Percentiles rank a stretch among this genome's conserved stretches.
Conservation (phyloP, 2,113 vertebrate species). For the Pelmatolapia mariae region DNA sequence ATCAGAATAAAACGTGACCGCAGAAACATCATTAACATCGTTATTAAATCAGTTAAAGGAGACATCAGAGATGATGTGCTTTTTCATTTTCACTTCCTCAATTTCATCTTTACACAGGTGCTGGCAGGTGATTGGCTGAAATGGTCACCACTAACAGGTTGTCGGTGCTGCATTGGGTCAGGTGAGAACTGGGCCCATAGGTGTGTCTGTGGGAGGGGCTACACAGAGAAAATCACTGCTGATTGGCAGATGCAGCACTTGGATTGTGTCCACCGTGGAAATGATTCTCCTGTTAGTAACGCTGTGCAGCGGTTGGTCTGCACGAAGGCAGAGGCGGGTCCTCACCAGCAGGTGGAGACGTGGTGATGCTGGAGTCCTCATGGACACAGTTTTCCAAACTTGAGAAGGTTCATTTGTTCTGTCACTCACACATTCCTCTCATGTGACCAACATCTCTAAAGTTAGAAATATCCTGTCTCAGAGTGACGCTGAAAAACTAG, state of each 20-base stretch:
- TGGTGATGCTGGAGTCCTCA: not conserved
- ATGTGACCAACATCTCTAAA: not conserved
- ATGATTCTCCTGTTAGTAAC: not conserved
- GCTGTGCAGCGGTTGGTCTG: not conserved
- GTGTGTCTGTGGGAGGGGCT: not conserved
- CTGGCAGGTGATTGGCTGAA: not conserved
- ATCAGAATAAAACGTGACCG: not conserved
- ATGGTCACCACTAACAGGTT: not conserved
- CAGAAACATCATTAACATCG: not conserved
- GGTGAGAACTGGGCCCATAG: not conserved
- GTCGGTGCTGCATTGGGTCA: not conserved
- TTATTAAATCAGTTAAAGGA: not conserved
- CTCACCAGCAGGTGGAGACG: not conserved
- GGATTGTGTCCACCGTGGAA: not conserved
- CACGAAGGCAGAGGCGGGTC: rapidly evolving
- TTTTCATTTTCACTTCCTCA: not conserved
- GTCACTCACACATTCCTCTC: not conserved
- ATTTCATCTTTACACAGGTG: not conserved
- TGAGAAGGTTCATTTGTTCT: not conserved
- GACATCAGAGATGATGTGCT: not conserved
- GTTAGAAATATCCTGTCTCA: not conserved
- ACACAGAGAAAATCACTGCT: not conserved
- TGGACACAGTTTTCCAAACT: not conserved
- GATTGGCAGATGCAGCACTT: not conserved
- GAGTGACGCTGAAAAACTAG: not conserved